Base-by-base conservation (phyloP, 2,888 invertebrate species). In the Lithophane leautieri region DNA sequence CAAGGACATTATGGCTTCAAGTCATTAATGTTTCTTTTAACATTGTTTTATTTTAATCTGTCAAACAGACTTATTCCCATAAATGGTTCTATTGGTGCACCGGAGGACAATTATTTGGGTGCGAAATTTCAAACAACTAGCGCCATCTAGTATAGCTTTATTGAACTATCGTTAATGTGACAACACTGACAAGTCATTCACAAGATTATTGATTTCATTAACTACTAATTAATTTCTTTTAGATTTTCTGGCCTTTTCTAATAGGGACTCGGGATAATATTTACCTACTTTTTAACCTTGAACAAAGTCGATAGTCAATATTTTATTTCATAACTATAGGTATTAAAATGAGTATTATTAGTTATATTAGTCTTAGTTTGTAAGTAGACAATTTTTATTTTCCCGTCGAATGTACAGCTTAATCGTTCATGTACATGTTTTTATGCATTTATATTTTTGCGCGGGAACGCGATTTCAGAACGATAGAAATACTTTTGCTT, bases 341-440 rank as follows among this genome's bases (percentile, higher is more conserved):
- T 94, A 92, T 93, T 93, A 90, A 91, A 91, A 83, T 81, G 89
- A 95, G 95, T 95, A 95, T 95, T 95, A 95, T 91, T 95, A 95
- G 94, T 71, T 90, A 78, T 91, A 79, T 79, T 85, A 91, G 85
- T 28, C 63, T 90, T 90, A 95, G 94, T 91, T 83, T 91, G 80
- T 95, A 95, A 95, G 95, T 95, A 95, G 95, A 89, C 89, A 94
- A 93, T 91, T 92, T 88, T 89, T 81, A 79, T 86, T 83, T 86
- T 62, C 58, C 67, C 70, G 42, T 42, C 56, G 12, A 65, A 70
- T 80, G 79, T 83, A 85, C 79, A 70, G 79, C 72, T 67, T 62
- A 68, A 50, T 82, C 68, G 67, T 78, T 70, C 65, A 34, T 83
- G 79, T 85, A 84, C 86, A 79, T 86, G 81, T 86, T 76, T 84